These are phyloP conservation scores for Phalacrocorax aristotelis DNA, from an alignment of 2,113 vertebrate species.

Conservation along the genomic window DNA sequence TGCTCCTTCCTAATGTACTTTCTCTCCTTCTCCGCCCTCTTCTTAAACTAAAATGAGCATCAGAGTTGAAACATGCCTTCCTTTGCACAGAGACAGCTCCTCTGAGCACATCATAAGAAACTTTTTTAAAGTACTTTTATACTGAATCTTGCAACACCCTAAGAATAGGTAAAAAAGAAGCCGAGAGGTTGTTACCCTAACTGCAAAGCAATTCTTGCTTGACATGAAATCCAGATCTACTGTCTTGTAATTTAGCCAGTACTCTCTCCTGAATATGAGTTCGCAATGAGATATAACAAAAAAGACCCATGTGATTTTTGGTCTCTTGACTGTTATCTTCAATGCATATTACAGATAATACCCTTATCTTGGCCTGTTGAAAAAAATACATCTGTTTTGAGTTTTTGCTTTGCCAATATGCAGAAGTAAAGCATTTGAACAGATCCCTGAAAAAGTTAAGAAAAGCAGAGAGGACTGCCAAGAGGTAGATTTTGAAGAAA, in stretches of 20 bases:
- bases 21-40: background rate
- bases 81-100: background rate
- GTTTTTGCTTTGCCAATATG: background rate
- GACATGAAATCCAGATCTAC: background rate
- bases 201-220: background rate
- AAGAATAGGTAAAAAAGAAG: background rate
- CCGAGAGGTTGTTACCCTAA: background rate
- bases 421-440: background rate
- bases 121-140: background rate
- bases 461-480: background rate
- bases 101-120: background rate
- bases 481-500: background rate
- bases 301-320: background rate
- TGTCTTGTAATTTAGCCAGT: background rate
- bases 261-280: background rate
- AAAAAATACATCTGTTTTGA: background rate
- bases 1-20: background rate
- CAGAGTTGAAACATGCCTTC: background rate
- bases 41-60: background rate
- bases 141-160: background rate
- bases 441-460: background rate
- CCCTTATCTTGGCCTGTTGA: background rate
- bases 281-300: background rate
- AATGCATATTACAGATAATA: background rate
- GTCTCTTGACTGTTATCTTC: background rate